Conservation (phyloP, 2,888 invertebrate species). For the Leptinotarsa tumamoca region DNA sequence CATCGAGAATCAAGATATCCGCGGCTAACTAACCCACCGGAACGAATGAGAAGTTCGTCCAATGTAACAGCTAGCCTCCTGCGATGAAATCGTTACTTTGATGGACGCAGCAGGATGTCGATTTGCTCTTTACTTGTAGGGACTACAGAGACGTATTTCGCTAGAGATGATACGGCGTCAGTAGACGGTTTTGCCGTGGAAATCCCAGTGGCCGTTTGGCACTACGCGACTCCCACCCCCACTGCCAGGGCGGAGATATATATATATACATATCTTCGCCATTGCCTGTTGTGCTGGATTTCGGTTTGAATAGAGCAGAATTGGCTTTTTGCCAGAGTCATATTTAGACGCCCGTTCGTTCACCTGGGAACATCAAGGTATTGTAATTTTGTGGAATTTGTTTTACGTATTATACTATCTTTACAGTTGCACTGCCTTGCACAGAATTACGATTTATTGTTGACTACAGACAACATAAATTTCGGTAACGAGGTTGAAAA, state of each 20-base stretch:
- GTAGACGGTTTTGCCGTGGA: background rate
- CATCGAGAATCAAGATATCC: constrained; percentile 45
- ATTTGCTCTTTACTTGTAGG: background rate
- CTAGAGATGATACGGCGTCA: background rate
- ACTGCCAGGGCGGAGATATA: constrained; percentile 50
- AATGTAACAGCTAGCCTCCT: constrained; percentile 50
- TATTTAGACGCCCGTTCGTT: constrained; percentile 42
- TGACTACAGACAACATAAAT: background rate
- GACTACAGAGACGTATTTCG: background rate
- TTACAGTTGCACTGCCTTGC: background rate
- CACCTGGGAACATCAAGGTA: constrained; percentile 39
- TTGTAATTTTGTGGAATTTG: constrained; percentile 22
- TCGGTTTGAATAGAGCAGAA: constrained; percentile 25
- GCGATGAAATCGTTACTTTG: background rate
- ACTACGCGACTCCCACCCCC: constrained; percentile 33
- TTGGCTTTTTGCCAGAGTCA: constrained; percentile 50
- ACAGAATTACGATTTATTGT: constrained; percentile 5
- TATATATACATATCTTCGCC: constrained; percentile 34
- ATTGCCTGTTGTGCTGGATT: constrained; percentile 31
- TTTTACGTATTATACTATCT: constrained; percentile 1
- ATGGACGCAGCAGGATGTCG: background rate
- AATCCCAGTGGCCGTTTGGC: background rate
- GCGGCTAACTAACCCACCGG: constrained; percentile 57
- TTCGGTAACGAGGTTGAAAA: too few relatives aligned
- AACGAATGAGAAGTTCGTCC: constrained; percentile 61